Percentiles rank a stretch among this genome's conserved stretches.
phyloP scores from a whole-genome alignment of 2,888 invertebrate species.

The Cephalotes varians region DNA sequence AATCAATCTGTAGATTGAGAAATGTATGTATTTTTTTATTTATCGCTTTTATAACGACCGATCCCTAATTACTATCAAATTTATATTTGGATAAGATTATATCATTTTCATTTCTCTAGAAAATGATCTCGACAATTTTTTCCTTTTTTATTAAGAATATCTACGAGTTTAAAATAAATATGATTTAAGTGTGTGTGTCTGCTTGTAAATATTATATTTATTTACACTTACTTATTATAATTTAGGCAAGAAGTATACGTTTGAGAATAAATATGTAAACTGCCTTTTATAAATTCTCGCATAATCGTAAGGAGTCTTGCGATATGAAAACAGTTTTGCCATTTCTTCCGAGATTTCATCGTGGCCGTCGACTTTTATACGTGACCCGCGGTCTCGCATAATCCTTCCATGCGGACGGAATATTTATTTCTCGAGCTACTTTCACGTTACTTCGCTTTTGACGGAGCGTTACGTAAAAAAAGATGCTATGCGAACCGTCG shows the following conservation, averaged over 20 bases:
- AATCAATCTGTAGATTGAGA: not conserved
- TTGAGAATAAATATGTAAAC: conserved; percentile 7
- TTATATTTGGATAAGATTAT: conserved; percentile 20
- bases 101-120: not conserved
- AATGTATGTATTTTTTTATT: not conserved
- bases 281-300: conserved; percentile 24
- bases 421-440: conserved; percentile 54
- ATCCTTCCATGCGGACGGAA: conserved; percentile 42
- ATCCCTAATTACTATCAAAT: not conserved
- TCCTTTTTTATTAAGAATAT: not conserved
- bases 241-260: not conserved
- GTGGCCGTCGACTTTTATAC: conserved; percentile 40
- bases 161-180: conserved; percentile 5
- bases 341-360: conserved; percentile 51
- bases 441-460: conserved; percentile 56
- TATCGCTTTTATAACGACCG: not conserved
- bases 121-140: not conserved
- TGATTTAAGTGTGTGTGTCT: not conserved
- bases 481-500: conserved; percentile 36
- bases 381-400: conserved; percentile 37
- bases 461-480: conserved; percentile 35
- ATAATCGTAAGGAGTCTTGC: conserved; percentile 22
- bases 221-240: not conserved
- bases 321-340: conserved; percentile 45
- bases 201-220: not conserved